Evolutionary conservation across 2,888 invertebrate species (phyloP), one percentile per base, ranked within the genome.

Genomic region (Bellardia bayeri): DNA sequence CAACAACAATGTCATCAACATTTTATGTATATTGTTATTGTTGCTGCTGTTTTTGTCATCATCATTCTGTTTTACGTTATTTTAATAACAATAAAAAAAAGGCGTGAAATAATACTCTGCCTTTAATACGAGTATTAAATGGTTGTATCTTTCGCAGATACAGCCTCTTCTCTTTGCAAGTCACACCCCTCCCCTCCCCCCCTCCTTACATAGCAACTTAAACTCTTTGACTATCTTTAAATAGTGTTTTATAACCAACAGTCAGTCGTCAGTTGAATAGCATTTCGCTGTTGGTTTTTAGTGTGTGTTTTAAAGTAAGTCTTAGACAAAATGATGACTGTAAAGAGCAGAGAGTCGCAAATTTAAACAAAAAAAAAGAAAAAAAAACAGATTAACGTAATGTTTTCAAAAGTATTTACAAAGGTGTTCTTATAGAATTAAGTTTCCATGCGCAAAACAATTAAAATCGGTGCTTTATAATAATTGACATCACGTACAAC

Each of bases 11-110:
- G 61, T 37, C 64, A 66, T 23, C 80, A 49, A 64, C 14, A 72
- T 80, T 49, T 14, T 49, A 13, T 51, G 16, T 14, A 68, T 78
- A 11, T 16, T n/a, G 51, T 51, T 42, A 33, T 54, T 40, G 64
- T 56, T 64, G 49, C 63, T 54, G 51, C 6, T 61, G 33, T 16
- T 82, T 63, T 74, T 61, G 49, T 87, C 71, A 61, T 82, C 87
- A 82, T 85, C 83, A 78, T 84, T 84, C 56, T 82, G 82, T 82
- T 80, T 84, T 74, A 84, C 74, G 72, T 91, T 91, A 91, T 91
- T 91, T 92, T 91, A 91, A 91, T 91, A 91, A 91, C 90, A 90
- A 91, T 90, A 90, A 63, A 90, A 85, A 85, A 89, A 92, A 91
- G 91, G 92, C 91, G 91, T 91, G 91, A 91, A 92, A 91, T 90